Evolutionary conservation across 1,140 invertebrate species (phyloP), one percentile per base, ranked within the genome.

Genomic region (Aphaenogaster rudis): DNA sequence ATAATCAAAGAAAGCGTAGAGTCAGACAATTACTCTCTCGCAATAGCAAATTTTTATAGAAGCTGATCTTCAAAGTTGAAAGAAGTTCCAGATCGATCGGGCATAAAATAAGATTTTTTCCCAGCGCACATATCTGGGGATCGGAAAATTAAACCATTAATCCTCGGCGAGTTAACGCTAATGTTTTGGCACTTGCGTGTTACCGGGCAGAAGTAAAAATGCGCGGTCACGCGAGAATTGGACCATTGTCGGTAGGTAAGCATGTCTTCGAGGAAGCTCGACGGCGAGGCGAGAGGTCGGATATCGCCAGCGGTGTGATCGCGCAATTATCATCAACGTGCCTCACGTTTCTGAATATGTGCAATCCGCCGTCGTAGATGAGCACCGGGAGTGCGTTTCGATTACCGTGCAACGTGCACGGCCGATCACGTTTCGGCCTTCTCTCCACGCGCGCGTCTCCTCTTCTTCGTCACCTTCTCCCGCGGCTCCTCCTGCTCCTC

Each of bases 401-500:
- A 84, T 74, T 36, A 45, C 8, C 48, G 17, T 42, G 79, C 78
- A 89, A 89, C 78, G 88, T 87, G 67, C 67, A 42, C 59, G 17
- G 36, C 50, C 42, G 71, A 87, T 87, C 88, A 89, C 86, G 88
- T 89, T 88, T 87, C 42, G 57, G n/a, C n/a, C 78, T 59, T 11
- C 54, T 74, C 54, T 45, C 3, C n/a, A 39, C 39, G 50, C 21
- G 28, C 7, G 21, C 15, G 13, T 48, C 79, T 72, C 42, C 15
- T 57, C 33, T 61, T 61, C 64, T 33, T 63, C 48, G 39, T 84
- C 28, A 61, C 28, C 67, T 54, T 72, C 42, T 57, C 33, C 17
- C n/a, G 17, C 3, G 17, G 6, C 17, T 48, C 3, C 42, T 63
- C 21, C 28, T 39, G 28, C n/a, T 48, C n/a, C 15, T 39, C 45